Percentiles rank a stretch among this genome's conserved stretches.
phyloP scores from a whole-genome alignment of 2,888 invertebrate genomes.

The Ennomos erosarius region DNA sequence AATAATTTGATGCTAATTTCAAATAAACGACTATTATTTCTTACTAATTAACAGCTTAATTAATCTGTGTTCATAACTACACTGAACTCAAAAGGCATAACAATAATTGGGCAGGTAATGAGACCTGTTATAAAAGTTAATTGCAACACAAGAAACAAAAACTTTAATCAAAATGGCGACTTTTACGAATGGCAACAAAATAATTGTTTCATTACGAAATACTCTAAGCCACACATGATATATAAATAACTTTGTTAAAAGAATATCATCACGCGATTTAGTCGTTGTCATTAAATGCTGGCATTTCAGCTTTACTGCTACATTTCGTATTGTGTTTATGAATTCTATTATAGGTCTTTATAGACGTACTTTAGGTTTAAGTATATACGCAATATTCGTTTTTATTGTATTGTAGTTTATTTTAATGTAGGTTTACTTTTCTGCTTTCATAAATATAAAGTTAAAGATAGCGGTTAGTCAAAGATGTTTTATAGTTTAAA shows the following conservation, averaged over 20 bases:
- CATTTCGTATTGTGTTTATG: slow-evolving; percentile 33
- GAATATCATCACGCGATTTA: slow-evolving; percentile 35
- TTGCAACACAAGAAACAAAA: not conserved
- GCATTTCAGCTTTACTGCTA: slow-evolving; percentile 34
- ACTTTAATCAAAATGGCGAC: slow-evolving; percentile 14
- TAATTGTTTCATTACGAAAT: slow-evolving; percentile 22
- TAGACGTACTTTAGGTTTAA: not conserved
- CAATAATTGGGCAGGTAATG: no score
- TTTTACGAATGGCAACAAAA: slow-evolving; percentile 22
- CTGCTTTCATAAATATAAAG: no score
- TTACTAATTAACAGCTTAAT: no score
- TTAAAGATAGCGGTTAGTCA: no score
- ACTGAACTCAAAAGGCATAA: no score
- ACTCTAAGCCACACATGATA: slow-evolving; percentile 3
- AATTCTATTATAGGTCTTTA: slow-evolving; percentile 10
- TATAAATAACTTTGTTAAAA: slow-evolving; percentile 30
- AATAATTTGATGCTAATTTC: no score
- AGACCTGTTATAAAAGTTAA: not conserved
- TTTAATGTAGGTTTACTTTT: no score
- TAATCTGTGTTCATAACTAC: no score
- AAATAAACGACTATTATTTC: no score
- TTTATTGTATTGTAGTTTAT: not conserved
- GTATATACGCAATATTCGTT: not conserved
- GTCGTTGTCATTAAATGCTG: slow-evolving; percentile 35
- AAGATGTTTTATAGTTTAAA: no score